These are phyloP conservation scores for Eulimnadia texana DNA, from an alignment of 1,140 invertebrate species.

Conservation along the genomic window DNA sequence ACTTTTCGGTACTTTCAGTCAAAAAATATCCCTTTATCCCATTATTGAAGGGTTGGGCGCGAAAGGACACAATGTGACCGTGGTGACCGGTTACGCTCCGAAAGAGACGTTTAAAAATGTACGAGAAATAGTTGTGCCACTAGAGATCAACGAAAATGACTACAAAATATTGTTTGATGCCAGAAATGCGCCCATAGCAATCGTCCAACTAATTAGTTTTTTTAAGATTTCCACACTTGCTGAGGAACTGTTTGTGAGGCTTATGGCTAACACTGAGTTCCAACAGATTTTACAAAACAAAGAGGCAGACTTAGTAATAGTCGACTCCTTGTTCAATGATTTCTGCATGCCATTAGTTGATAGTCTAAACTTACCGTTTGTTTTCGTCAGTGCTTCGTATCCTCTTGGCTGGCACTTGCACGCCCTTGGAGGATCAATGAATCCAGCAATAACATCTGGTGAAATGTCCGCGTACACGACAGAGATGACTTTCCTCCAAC, in stretches of 20 bases:
- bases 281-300: background rate
- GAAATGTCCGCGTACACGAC: background rate
- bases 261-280: background rate
- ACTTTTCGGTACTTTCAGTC: conserved; percentile 46
- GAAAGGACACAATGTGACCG: conserved; percentile 49
- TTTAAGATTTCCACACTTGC: background rate
- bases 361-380: background rate
- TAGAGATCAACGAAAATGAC: background rate
- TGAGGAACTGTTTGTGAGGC: background rate
- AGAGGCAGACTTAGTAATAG: background rate
- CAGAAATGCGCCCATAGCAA: background rate
- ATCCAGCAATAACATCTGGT: background rate
- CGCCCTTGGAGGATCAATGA: background rate
- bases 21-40: conserved; percentile 47
- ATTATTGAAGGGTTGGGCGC: conserved; percentile 44
- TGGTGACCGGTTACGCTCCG: conserved; percentile 36
- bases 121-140: background rate
- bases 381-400: background rate
- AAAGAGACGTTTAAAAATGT: background rate
- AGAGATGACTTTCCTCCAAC: background rate
- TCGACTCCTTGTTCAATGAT: background rate
- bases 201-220: background rate
- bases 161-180: background rate
- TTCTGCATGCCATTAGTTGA: background rate
- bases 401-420: background rate